These are phyloP conservation scores for Microcebus lehilahytsara DNA, from an alignment of 2,113 vertebrate species.

Conservation along the genomic window DNA sequence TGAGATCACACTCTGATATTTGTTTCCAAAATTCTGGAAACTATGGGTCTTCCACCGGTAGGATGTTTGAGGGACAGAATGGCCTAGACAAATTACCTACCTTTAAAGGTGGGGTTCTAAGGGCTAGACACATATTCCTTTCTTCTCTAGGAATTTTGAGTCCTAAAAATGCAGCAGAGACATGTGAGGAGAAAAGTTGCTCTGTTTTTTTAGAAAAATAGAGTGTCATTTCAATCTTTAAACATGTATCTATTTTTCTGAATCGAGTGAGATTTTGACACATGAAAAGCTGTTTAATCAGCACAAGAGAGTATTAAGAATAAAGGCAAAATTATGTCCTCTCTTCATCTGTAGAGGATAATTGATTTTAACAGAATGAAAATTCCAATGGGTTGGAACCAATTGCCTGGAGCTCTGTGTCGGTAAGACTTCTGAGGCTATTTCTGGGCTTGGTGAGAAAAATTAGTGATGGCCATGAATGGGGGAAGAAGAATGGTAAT, in stretches of 20 bases:
- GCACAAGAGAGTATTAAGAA: background rate
- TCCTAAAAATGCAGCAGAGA: background rate
- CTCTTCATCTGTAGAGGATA: background rate
- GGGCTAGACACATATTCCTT: background rate
- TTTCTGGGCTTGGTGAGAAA: background rate
- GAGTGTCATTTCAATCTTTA: background rate
- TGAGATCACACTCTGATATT: background rate
- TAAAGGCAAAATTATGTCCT: background rate
- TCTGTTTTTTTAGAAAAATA: background rate
- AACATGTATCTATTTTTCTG: background rate
- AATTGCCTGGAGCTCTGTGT: background rate
- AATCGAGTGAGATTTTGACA: constrained; percentile 7
- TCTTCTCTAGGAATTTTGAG: background rate
- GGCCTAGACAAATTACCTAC: background rate
- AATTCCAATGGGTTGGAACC: background rate
- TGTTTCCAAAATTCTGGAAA: background rate
- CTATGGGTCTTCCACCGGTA: accelerated
- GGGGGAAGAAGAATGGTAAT: background rate
- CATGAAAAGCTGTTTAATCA: background rate
- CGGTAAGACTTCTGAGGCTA: background rate
- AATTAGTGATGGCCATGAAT: background rate
- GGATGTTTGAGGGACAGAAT: background rate
- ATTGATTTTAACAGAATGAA: background rate
- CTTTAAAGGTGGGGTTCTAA: background rate
- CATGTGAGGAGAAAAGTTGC: background rate